Evolutionary conservation across 2,797 vertebrate genomes (phyloP).

Genomic region (Philypnodon macrostomus): DNA sequence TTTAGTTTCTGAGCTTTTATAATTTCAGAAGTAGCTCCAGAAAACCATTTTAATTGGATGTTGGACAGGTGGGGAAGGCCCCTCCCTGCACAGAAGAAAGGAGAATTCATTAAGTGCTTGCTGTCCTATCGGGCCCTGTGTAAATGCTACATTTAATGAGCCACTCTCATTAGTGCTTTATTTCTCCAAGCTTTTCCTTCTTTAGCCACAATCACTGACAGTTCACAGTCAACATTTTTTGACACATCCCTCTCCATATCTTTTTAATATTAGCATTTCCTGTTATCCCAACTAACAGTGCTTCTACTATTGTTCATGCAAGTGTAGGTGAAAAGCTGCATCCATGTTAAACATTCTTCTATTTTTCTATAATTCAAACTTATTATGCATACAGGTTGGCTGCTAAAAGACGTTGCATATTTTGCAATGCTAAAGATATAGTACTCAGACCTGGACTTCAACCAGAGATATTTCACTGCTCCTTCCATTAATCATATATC

Average conservation of each 20-base stretch:
- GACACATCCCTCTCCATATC: conserved; percentile 17
- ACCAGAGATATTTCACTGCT: too few relatives aligned
- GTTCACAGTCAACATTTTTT: conserved; percentile 13
- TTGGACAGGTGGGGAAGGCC: conserved; percentile 55
- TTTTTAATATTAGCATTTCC: conserved; percentile 25
- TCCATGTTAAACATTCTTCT: too few relatives aligned
- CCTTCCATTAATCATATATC: too few relatives aligned
- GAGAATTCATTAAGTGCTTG: conserved; percentile 50
- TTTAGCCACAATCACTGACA: conserved; percentile 11
- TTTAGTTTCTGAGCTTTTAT: conserved; percentile 26
- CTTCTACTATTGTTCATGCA: conserved; percentile 34
- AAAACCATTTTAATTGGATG: conserved; percentile 70
- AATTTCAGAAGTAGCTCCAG: conserved; percentile 41
- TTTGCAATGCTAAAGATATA: too few relatives aligned
- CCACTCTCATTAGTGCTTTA: conserved; percentile 57
- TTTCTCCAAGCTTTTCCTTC: conserved; percentile 33
- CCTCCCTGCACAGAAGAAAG: conserved; percentile 31
- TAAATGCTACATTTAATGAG: conserved; percentile 63
- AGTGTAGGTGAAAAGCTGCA: conserved; percentile 47
- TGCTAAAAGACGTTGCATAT: too few relatives aligned
- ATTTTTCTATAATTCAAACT: too few relatives aligned
- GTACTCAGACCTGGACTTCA: too few relatives aligned
- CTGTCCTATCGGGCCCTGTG: conserved; percentile 46
- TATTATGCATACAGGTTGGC: too few relatives aligned
- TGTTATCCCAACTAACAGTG: conserved; percentile 1